These are phyloP conservation scores for Cydia fagiglandana DNA, from an alignment of 1,140 invertebrate species.

Conservation along the genomic window DNA sequence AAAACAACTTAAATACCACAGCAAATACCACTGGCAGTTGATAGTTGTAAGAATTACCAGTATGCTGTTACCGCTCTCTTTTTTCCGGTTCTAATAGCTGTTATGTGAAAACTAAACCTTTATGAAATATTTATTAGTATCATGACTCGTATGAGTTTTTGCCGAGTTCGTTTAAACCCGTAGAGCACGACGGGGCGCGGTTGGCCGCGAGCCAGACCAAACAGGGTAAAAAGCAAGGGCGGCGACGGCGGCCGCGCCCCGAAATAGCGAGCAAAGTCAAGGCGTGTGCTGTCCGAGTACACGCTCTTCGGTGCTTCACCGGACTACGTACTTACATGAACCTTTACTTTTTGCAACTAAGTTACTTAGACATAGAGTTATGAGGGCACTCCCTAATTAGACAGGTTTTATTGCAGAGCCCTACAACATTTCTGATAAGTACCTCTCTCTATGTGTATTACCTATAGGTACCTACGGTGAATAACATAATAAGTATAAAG, in stretches of 20 bases:
- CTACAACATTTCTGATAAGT: too few species aligned
- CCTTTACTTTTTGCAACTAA: constrained; percentile 4
- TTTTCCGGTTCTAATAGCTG: not conserved
- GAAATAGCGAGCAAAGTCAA: constrained; percentile 75
- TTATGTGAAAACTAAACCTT: constrained; percentile 16
- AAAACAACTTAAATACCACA: not conserved
- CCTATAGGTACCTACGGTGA: too few species aligned
- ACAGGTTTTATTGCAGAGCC: not conserved
- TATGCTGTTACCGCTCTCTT: not conserved
- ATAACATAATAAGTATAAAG: too few species aligned
- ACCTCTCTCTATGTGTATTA: too few species aligned
- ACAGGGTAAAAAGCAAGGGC: constrained; percentile 76
- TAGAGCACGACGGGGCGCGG: constrained; percentile 57
- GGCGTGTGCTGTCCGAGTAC: constrained; percentile 49
- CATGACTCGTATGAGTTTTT: constrained; percentile 34
- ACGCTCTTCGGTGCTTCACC: not conserved
- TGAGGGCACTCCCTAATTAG: not conserved
- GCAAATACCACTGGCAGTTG: not conserved
- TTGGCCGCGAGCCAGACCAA: constrained; percentile 73
- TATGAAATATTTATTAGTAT: constrained; percentile 15
- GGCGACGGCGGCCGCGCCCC: constrained; percentile 69
- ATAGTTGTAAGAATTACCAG: not conserved
- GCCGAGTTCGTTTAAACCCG: constrained; percentile 35
- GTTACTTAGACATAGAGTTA: constrained; percentile 3
- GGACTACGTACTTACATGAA: not conserved